Conservation (phyloP, 1,140 invertebrate species). For the Meloidogyne chitwoodi region DNA sequence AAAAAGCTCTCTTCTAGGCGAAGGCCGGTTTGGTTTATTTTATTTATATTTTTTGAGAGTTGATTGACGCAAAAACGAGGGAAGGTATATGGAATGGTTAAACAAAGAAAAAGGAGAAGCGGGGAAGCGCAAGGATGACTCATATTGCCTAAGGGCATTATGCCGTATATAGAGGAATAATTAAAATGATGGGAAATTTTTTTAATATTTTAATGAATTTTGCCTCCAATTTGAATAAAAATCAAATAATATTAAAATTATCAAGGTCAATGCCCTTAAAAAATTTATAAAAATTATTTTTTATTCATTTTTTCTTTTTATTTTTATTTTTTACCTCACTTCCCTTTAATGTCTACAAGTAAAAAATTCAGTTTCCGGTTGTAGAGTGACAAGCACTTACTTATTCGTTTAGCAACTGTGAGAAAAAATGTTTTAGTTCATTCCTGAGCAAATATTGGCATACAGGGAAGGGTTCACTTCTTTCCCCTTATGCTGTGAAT, state of each 20-base stretch:
- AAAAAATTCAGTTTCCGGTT: constrained; percentile 1
- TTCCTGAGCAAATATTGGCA: not conserved
- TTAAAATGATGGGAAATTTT: too few species aligned
- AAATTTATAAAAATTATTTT: not conserved
- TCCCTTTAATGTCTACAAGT: constrained; percentile 6
- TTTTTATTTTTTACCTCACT: not conserved
- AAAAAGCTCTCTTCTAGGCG: not conserved
- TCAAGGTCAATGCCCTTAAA: too few species aligned
- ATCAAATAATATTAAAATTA: too few species aligned
- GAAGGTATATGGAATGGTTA: not conserved
- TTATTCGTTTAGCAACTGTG: constrained; percentile 15
- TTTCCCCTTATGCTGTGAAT: not conserved
- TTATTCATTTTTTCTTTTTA: not conserved
- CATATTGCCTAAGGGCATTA: not conserved
- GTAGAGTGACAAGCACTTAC: constrained; percentile 4
- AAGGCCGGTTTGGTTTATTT: not conserved
- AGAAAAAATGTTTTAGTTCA: not conserved
- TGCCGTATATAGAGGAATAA: too few species aligned
- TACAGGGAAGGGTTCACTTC: not conserved
- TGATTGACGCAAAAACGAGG: not conserved
- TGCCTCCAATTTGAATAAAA: too few species aligned
- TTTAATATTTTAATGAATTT: too few species aligned
- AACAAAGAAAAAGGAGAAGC: not conserved
- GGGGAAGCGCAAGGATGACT: not conserved
- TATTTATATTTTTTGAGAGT: not conserved